Percentiles rank a stretch among this genome's conserved stretches.
Evolutionary conservation across 1,140 invertebrate species (phyloP).

Genomic region (Drosophila ficusphila): DNA sequence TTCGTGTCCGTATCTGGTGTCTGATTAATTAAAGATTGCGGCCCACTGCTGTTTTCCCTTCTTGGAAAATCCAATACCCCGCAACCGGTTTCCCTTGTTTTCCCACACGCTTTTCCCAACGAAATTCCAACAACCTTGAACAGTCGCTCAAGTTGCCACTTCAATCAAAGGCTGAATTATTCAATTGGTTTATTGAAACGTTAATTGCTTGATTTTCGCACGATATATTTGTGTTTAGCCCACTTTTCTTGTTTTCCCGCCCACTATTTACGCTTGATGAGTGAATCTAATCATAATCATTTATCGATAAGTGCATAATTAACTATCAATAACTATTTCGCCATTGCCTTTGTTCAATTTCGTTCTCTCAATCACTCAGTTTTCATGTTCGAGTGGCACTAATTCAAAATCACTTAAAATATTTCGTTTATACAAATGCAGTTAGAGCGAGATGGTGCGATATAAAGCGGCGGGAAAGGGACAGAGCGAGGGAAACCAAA

Average conservation of each 20-base stretch:
- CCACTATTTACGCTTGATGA: slow-evolving; percentile 8
- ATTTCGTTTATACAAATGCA: slow-evolving; percentile 25
- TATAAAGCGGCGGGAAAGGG: not conserved
- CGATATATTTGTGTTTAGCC: not conserved
- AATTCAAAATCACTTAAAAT: slow-evolving; percentile 74
- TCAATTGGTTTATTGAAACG: slow-evolving; percentile 61
- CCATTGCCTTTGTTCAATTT: not conserved
- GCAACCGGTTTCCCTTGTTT: not conserved
- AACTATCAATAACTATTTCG: slow-evolving; percentile 36
- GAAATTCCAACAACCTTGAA: not conserved
- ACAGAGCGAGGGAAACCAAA: not conserved
- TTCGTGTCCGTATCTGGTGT: slow-evolving; percentile 7
- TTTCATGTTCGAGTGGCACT: slow-evolving; percentile 1
- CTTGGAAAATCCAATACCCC: too few relatives aligned
- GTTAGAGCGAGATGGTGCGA: not conserved
- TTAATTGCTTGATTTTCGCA: slow-evolving; percentile 61
- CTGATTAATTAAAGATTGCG: slow-evolving; percentile 25
- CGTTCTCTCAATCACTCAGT: not conserved
- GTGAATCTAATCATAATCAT: slow-evolving; percentile 21
- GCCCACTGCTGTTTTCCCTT: not conserved
- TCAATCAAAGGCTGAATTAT: slow-evolving; percentile 55
- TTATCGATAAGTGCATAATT: slow-evolving; percentile 47
- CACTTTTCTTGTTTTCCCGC: not conserved
- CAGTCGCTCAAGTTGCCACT: slow-evolving; percentile 54
- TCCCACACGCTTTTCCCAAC: not conserved